Evolutionary conservation across 2,888 invertebrate species (phyloP).

Genomic region (Liposcelis brunnea): DNA sequence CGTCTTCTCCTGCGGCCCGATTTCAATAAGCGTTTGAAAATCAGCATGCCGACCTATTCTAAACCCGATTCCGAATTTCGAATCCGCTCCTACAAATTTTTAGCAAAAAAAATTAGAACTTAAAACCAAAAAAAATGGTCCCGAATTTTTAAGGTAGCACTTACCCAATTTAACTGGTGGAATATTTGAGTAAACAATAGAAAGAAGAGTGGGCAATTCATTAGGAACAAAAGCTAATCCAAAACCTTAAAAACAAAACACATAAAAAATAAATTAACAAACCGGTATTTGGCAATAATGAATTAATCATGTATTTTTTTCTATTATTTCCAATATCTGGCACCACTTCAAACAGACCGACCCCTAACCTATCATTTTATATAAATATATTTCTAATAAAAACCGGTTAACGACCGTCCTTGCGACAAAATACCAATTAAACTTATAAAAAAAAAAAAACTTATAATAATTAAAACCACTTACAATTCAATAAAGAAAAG

Average conservation of each 20-base stretch:
- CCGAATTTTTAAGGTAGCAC: slow-evolving; percentile 3
- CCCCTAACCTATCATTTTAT: too few species aligned
- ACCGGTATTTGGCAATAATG: too few species aligned
- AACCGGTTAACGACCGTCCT: too few species aligned
- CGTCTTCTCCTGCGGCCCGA: slow-evolving; percentile 12
- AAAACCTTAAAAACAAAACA: slow-evolving; percentile 28
- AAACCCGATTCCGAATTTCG: slow-evolving; percentile 12
- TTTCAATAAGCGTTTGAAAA: slow-evolving; percentile 12
- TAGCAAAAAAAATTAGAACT: too few species aligned
- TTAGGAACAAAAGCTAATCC: slow-evolving; percentile 49
- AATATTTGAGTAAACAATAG: slow-evolving; percentile 66
- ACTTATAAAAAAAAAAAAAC: too few species aligned
- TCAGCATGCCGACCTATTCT: slow-evolving; percentile 12
- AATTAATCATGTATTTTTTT: too few species aligned
- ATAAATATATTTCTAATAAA: too few species aligned
- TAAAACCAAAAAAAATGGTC: neutral
- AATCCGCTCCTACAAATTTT: slow-evolving; percentile 10
- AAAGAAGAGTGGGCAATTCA: slow-evolving; percentile 59
- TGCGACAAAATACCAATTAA: too few species aligned
- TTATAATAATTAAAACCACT: too few species aligned
- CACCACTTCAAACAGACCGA: too few species aligned
- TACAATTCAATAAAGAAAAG: too few species aligned
- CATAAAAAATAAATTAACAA: slow-evolving; percentile 1
- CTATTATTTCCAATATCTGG: too few species aligned
- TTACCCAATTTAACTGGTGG: slow-evolving; percentile 73